Percentiles rank a stretch among this genome's conserved stretches.
Conservation (phyloP, 2,888 invertebrate species). For the Zygaena filipendulae region DNA sequence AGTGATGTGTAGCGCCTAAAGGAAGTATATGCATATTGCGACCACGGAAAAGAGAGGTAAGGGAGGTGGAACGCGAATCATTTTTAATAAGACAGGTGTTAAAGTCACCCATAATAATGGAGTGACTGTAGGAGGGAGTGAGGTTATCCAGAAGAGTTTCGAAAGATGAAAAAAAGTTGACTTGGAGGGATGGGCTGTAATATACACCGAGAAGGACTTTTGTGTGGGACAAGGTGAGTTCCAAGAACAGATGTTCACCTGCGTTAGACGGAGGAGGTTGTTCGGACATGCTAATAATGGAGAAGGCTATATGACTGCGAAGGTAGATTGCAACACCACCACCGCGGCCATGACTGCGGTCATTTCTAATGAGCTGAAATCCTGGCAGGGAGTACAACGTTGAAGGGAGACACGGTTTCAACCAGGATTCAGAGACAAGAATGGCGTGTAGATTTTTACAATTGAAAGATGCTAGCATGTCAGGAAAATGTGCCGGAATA, state of each 20-base stretch:
- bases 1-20: too few species aligned
- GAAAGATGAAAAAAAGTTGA: constrained; percentile 5
- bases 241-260: constrained; percentile 8
- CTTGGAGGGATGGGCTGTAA: too few species aligned
- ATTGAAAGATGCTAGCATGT: constrained; percentile 11
- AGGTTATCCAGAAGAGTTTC: constrained; percentile 3
- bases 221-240: constrained; percentile 1
- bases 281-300: constrained; percentile 4
- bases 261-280: neutral
- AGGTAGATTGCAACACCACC: constrained; percentile 10
- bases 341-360: constrained; percentile 2
- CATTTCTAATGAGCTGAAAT: constrained; percentile 5
- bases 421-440: constrained; percentile 11
- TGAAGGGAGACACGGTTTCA: constrained; percentile 2
- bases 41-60: too few species aligned
- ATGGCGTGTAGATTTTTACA: constrained; percentile 9
- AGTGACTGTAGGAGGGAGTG: constrained; percentile 1
- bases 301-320: constrained; percentile 6
- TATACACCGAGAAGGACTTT: constrained; percentile 4
- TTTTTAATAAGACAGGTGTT: too few species aligned
- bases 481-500: too few species aligned
- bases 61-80: too few species aligned
- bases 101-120: too few species aligned
- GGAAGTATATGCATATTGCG: too few species aligned
- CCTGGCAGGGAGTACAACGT: constrained; percentile 1